Base-by-base conservation (phyloP, 2,113 vertebrate genomes). In the Cyprinodon variegatus region DNA sequence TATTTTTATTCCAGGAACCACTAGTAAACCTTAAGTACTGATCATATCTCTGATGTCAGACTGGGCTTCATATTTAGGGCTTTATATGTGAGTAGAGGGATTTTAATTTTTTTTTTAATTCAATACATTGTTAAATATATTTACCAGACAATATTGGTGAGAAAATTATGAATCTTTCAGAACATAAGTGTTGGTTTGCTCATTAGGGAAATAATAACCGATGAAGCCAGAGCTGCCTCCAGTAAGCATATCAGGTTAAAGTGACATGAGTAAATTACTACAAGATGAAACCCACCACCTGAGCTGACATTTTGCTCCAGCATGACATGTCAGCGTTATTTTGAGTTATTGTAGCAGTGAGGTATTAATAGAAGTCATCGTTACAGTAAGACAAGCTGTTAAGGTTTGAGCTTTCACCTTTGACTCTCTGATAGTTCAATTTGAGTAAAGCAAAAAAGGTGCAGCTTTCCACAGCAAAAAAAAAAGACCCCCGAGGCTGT, bases 321-420 rank as follows among this genome's bases (percentile, higher is more conserved):
- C 43, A 37, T 63, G 70, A 50, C 69, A 74, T 69, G 78, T 68
- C 89, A 88, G 41, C 36, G 38, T 72, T 72, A 70, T 67, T 71
- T 79, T 61, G 69, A 81, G 53, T 82, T 83, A 83, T 68, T 86
- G 70, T 79, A 36, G 14, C 77, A 43, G 39, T 39, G 41, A 62
- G 72, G 62, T 93, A 91, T 91, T 90, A 89, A 92, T 91, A 91
- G 89, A 88, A 78, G 65, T 43, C 43, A 10, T 63, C 39, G 78
- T 71, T 83, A 78, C 66, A 79, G 66, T 81, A 82, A 83, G 64
- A 82, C 65, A 78, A 76, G 71, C 76, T 76, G 60, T 76, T 86
- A 84, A 73, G 66, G 41, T 14, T 82, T 29, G 10, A 0, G 22
- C 76, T 86, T 68, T 72, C 59, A 68, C 61, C 74, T 70, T n/a